phyloP scores from a whole-genome alignment of 1,140 invertebrate species.

The Lucilia sericata region DNA sequence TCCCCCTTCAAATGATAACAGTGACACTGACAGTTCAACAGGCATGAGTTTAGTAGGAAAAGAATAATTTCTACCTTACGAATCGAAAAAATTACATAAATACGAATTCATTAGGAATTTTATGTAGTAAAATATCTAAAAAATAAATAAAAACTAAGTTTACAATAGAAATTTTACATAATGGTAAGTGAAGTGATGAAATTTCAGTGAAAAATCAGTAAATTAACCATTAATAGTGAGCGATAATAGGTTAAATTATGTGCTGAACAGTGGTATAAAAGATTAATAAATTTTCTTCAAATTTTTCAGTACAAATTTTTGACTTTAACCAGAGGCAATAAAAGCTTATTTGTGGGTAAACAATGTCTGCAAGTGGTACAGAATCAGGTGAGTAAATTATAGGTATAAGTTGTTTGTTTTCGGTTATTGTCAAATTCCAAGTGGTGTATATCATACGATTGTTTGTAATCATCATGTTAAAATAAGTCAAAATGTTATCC shows the following conservation, averaged over 20 bases:
- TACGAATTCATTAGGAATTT: conserved; percentile 16
- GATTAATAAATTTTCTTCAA: not conserved
- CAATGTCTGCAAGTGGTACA: conserved; percentile 34
- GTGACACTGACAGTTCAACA: conserved; percentile 30
- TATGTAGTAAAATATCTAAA: not conserved
- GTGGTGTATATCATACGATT: too few species aligned
- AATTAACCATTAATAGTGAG: not conserved
- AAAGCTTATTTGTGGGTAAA: not conserved
- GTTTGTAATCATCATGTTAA: too few species aligned
- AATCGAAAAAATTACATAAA: conserved; percentile 45
- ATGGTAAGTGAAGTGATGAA: conserved; percentile 15
- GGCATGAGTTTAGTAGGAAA: conserved; percentile 36
- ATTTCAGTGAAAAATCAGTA: not conserved
- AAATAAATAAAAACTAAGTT: not conserved
- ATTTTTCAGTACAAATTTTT: conserved; percentile 59
- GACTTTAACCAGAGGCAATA: conserved; percentile 54
- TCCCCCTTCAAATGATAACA: conserved; percentile 23
- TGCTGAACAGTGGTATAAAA: not conserved
- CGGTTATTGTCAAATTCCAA: too few species aligned
- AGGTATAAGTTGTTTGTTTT: not conserved
- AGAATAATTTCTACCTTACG: not conserved
- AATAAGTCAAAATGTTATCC: too few species aligned
- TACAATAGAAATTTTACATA: conserved; percentile 21
- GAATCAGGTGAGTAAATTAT: conserved; percentile 32
- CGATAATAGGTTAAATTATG: not conserved